Conservation (phyloP, 2,113 vertebrate genomes). For the Syrmaticus mikado region DNA sequence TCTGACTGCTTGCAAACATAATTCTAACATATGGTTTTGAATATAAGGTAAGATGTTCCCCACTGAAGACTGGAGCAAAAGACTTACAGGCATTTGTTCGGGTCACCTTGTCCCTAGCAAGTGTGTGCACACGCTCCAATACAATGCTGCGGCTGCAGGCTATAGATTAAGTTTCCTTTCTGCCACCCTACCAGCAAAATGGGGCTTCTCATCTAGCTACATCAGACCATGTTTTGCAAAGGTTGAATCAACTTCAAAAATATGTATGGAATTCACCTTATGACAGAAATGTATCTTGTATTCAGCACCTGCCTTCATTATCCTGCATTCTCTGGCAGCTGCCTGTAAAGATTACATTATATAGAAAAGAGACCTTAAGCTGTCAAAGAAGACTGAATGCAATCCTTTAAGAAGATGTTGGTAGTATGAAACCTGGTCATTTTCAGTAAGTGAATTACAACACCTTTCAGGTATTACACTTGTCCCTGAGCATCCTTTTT, state of each 20-base stretch:
- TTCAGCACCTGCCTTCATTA: not conserved
- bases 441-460: constrained; percentile 22
- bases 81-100: not conserved
- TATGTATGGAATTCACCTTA: not conserved
- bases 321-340: not conserved
- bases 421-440: not conserved
- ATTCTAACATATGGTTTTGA: not conserved
- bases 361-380: not conserved
- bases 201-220: not conserved
- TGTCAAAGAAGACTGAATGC: not conserved
- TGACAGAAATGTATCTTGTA: not conserved
- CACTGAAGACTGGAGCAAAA: not conserved
- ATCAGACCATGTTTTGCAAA: not conserved
- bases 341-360: not conserved
- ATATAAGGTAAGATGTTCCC: not conserved
- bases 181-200: not conserved
- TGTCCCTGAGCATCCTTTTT: constrained; percentile 2
- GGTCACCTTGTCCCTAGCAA: not conserved
- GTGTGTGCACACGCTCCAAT: not conserved
- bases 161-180: not conserved
- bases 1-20: not conserved
- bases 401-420: not conserved
- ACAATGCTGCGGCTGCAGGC: not conserved
- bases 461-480: not conserved
- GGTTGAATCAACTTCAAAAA: constrained; percentile 30